phyloP scores from a whole-genome alignment of 2,113 vertebrate species.

The Grammomys dolichurus region DNA sequence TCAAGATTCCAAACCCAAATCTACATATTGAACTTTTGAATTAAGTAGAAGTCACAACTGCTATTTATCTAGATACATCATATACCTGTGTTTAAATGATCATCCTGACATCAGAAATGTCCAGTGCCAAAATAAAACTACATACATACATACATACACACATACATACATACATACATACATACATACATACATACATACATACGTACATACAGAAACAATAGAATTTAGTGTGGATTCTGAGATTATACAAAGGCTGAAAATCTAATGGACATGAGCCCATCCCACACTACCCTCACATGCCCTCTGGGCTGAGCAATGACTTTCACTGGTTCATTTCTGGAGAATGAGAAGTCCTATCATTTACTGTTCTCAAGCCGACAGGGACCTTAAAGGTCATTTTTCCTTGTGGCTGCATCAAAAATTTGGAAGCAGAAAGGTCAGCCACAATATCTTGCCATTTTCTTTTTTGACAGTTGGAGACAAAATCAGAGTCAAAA shows the following conservation, averaged over 20 bases:
- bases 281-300: background rate
- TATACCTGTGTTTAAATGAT: background rate
- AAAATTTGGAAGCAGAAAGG: constrained; percentile 66
- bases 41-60: background rate
- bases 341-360: background rate
- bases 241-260: constrained; percentile 31
- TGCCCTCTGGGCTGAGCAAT: background rate
- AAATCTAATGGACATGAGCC: background rate
- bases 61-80: background rate
- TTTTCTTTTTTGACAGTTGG: constrained; percentile 67
- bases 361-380: background rate
- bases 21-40: background rate
- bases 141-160: background rate
- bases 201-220: background rate
- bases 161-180: background rate
- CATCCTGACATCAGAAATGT: background rate
- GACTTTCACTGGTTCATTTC: constrained; percentile 68
- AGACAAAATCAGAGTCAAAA: constrained; percentile 62
- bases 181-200: background rate
- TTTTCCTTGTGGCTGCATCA: constrained; percentile 35
- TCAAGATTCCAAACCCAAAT: background rate
- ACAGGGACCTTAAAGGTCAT: constrained; percentile 64
- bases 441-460: constrained; percentile 66
- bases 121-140: background rate
- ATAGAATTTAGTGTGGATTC: background rate